A percentile compares a stretch with the other conserved stretches of the same genome.
These are phyloP conservation scores for Cephus nigrinus DNA, from an alignment of 2,888 invertebrate genomes.

Conservation along the genomic window DNA sequence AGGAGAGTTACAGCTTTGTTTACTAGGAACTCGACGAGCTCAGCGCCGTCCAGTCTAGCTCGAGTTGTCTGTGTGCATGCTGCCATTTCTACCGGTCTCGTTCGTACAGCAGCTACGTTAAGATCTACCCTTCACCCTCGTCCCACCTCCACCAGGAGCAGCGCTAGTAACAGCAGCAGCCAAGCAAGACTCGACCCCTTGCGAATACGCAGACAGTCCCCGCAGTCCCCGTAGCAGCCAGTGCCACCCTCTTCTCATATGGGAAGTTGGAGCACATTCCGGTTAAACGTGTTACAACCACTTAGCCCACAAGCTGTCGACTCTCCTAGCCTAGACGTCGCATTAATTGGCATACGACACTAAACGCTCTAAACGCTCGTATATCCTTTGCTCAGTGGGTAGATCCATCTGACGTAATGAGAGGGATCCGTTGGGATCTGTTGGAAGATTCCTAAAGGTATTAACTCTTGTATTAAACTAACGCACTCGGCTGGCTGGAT, in stretches of 20 bases:
- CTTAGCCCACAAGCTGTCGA: constrained; percentile 58
- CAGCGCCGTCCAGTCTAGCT: constrained; percentile 65
- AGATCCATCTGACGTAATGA: neutral
- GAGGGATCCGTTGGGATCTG: neutral
- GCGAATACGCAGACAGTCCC: constrained; percentile 11
- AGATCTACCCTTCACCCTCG: constrained; percentile 30
- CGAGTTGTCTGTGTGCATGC: constrained; percentile 33
- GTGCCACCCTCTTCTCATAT: constrained; percentile 22
- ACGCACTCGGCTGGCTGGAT: neutral
- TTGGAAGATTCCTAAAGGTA: neutral
- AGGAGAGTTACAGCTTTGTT: constrained; percentile 67
- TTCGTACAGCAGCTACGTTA: constrained; percentile 23
- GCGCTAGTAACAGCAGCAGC: neutral
- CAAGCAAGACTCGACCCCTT: neutral
- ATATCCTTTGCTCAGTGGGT: neutral
- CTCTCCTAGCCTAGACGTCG: constrained; percentile 46
- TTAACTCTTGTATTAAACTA: neutral
- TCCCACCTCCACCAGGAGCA: neutral
- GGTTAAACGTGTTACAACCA: constrained; percentile 61
- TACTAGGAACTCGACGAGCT: constrained; percentile 59
- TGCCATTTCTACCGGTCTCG: neutral
- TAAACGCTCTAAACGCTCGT: constrained; percentile 36
- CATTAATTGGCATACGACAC: constrained; percentile 58
- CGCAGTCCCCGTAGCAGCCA: constrained; percentile 8
- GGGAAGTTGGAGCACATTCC: constrained; percentile 51